Evolutionary conservation across 2,797 vertebrate species (phyloP).

Genomic region (Vespertilio murinus): DNA sequence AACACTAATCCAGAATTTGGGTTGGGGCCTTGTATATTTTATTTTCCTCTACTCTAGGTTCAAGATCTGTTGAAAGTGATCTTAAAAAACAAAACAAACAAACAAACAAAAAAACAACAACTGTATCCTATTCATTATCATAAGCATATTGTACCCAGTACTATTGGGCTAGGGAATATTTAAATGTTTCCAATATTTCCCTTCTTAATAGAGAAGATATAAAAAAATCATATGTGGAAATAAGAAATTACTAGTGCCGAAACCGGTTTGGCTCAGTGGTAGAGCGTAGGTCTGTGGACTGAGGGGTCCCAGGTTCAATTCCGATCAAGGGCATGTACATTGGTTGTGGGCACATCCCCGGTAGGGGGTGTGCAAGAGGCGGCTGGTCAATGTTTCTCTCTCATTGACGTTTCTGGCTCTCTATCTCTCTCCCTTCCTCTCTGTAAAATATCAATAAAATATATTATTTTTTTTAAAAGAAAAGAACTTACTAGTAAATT

Average conservation of each 20-base stretch:
- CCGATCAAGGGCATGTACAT: too few relatives aligned
- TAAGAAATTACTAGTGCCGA: background rate
- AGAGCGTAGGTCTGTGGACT: too few relatives aligned
- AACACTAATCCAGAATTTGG: background rate
- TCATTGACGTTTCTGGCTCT: too few relatives aligned
- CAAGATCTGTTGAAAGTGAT: background rate
- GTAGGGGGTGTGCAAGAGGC: too few relatives aligned
- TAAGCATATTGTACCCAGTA: background rate
- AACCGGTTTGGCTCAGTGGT: too few relatives aligned
- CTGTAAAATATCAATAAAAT: too few relatives aligned
- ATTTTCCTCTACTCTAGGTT: background rate
- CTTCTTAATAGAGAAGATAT: background rate
- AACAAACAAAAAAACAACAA: too few relatives aligned
- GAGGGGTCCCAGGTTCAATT: too few relatives aligned
- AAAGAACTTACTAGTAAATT: conserved; percentile 27
- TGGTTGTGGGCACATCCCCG: too few relatives aligned
- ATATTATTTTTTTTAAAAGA: too few relatives aligned
- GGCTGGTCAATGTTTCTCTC: too few relatives aligned
- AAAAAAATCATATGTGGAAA: background rate
- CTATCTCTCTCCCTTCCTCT: too few relatives aligned
- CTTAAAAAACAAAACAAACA: background rate
- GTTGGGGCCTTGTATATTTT: background rate
- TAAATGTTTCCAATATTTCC: background rate
- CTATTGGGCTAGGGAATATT: background rate
- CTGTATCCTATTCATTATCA: background rate